Base-by-base conservation (phyloP, 2,797 vertebrate species). In the Astyanax mexicanus region DNA sequence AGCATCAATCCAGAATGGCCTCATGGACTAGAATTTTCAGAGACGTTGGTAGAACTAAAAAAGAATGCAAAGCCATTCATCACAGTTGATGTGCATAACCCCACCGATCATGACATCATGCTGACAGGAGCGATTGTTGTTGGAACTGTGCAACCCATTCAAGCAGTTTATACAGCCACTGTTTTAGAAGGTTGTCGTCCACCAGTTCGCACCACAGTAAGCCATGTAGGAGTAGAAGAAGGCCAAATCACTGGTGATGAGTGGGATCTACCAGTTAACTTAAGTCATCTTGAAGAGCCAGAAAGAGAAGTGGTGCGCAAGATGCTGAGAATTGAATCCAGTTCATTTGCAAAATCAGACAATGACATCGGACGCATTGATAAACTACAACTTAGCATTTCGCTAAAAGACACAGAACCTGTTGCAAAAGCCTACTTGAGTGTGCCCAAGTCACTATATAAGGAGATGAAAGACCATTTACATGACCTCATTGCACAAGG, bases 1-100 rank as follows among this genome's bases (percentile, higher is more conserved):
- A 25, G 74, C 1, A 15, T 78, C 8, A 79, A 84, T 19, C 54
- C 75, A 0, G 51, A 78, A 55, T 77, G 82, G 79, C 35, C 75
- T n/a, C 75, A 84, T 1, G 68, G 47, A n/a, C 64, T 82, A 10
- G 82, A 84, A 68, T 82, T 84, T 1, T 71, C 1, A 44, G 75
- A 82, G 7, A 83, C 77, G 0, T 21, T 82, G 5, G 72, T 83
- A 0, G 54, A 0, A n/a, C 29, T 83, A 0, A 74, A 3, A 5
- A 75, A 62, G 32, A 38, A 29, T 6, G 6, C 11, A 6, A 6
- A 54, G 0, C 83, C 77, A 52, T 35, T 73, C 8, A 60, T 84
- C 8, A 69, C 19, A 0, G 4, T 77, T 7, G 58, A 69, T 74
- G 66, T 65, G 0, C 49, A 57, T 6, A 82, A 82, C 8, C 75